A percentile compares a stretch with the other conserved stretches of the same genome.
These are phyloP conservation scores for Cenopis cana DNA, from an alignment of 2,888 invertebrate genomes.

Conservation along the genomic window DNA sequence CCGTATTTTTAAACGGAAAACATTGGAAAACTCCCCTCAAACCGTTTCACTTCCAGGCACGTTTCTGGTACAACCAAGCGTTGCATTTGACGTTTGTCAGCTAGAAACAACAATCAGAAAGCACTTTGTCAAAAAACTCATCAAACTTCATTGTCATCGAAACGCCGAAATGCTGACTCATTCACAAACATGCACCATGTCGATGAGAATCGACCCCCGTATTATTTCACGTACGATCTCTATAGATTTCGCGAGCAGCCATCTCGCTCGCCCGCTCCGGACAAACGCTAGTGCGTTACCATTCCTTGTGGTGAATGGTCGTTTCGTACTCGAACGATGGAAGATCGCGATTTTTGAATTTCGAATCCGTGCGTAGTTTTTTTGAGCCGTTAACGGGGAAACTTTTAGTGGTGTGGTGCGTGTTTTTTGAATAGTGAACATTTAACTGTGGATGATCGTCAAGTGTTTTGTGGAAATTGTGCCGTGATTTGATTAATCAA, in stretches of 20 bases:
- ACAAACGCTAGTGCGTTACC: conserved; percentile 65
- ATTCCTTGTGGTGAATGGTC: conserved; percentile 56
- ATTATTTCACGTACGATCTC: conserved; percentile 57
- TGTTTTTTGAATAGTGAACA: conserved; percentile 35
- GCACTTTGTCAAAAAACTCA: conserved; percentile 37
- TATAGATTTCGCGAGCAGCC: conserved; percentile 66
- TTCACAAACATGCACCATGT: conserved; percentile 37
- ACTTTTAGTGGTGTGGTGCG: conserved; percentile 43
- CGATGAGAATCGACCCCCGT: conserved; percentile 41
- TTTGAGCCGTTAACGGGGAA: conserved; percentile 31
- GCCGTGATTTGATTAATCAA: conserved; percentile 22
- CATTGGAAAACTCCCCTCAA: conserved; percentile 2
- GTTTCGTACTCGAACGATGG: conserved; percentile 49
- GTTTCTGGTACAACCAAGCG: conserved; percentile 3
- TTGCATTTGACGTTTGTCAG: conserved; percentile 24
- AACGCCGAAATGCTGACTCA: conserved; percentile 28
- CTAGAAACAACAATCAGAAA: conserved; percentile 27
- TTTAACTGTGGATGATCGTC: conserved; percentile 38
- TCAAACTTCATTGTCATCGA: conserved; percentile 37
- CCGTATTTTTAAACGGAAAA: conserved; percentile 4
- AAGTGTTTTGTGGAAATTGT: conserved; percentile 27
- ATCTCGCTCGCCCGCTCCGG: conserved; percentile 49
- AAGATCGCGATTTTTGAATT: conserved; percentile 54
- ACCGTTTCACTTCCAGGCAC: background rate
- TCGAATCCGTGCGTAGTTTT: conserved; percentile 48